Base-by-base conservation (phyloP, 2,113 vertebrate genomes). In the Hipposideros armiger region DNA sequence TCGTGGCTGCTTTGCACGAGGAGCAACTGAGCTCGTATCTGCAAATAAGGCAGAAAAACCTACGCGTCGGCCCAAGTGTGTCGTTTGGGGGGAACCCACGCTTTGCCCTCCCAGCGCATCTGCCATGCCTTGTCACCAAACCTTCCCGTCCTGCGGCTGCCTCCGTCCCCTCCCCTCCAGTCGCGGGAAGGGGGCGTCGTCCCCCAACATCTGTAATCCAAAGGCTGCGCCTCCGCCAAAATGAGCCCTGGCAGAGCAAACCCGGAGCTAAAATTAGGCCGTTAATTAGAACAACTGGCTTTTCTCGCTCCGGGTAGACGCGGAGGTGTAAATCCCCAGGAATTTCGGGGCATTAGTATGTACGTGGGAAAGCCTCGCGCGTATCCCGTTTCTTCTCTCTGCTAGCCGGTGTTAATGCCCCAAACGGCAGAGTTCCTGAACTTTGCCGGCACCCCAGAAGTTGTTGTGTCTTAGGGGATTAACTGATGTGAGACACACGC, bases 241-340 rank as follows among this genome's bases (percentile, higher is more conserved):
- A 97, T 96, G 92, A 95, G 96, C 96, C 95, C 40, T 94, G 95
- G 95, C 93, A 13, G 70, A 3, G 81, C 17, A 74, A 40, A 84
- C 42, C 60, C 73, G 83, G 88, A 88, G 91, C 95, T 93, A 42
- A 97, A 97, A 90, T 89, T 32, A 95, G 82, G 92, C 70, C 96
- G 97, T 98, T 98, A 98, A 99, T 99, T 98, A 98, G 98, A 96
- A 87, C 90, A 36, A 95, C 96, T 95, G 88, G 64, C 94, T 91
- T 96, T 95, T 97, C 97, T 93, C 28, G 30, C 97, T 96, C 94
- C 83, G 69, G 95, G 97, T 98, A 97, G 98, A 96, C 66, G 88
- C 73, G 89, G 97, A 98, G 97, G 98, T 98, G 99, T 97, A 98
- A 99, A 99, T 98, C 99, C 98, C 69, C 13, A 97, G 97, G 98